A percentile compares a stretch with the other conserved stretches of the same genome.
Conservation (phyloP, 2,113 vertebrate genomes). For the Strigops habroptila region DNA sequence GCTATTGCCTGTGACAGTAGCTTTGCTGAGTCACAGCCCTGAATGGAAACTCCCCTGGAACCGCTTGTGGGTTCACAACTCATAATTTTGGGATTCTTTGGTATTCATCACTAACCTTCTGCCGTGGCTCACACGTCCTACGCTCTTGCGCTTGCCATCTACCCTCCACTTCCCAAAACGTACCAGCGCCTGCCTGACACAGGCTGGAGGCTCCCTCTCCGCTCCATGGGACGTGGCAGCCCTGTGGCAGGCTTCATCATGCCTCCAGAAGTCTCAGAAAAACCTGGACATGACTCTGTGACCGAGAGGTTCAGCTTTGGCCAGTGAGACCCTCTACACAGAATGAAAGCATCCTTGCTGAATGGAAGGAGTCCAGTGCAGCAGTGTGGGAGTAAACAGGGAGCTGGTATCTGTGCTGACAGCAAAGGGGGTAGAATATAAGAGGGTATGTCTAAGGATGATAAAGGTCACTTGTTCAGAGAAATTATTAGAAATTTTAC, state of each 20-base stretch:
- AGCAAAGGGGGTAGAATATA: background rate
- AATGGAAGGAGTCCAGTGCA: rapidly evolving
- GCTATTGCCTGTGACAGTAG: background rate
- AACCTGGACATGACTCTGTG: background rate
- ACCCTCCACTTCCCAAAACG: background rate
- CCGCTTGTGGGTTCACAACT: slow-evolving; percentile 55
- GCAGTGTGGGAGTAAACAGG: background rate
- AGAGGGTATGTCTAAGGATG: background rate
- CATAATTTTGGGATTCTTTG: slow-evolving; percentile 65
- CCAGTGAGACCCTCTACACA: background rate
- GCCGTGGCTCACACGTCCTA: background rate
- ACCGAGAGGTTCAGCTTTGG: background rate
- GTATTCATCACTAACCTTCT: slow-evolving; percentile 56
- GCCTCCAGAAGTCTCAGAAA: background rate
- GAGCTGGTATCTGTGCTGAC: rapidly evolving
- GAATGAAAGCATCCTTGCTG: background rate
- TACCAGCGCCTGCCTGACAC: rapidly evolving
- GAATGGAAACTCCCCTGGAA: slow-evolving; percentile 64
- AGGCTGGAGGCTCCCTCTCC: background rate
- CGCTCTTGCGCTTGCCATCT: rapidly evolving
- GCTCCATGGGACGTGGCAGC: background rate
- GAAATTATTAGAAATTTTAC: background rate
- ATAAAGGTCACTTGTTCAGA: background rate
- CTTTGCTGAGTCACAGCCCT: slow-evolving; percentile 52
- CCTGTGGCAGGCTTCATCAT: background rate